Percentiles rank a stretch among this genome's conserved stretches.
Conservation (phyloP, 2,888 invertebrate species). For the Tolmerus cingulatus region DNA sequence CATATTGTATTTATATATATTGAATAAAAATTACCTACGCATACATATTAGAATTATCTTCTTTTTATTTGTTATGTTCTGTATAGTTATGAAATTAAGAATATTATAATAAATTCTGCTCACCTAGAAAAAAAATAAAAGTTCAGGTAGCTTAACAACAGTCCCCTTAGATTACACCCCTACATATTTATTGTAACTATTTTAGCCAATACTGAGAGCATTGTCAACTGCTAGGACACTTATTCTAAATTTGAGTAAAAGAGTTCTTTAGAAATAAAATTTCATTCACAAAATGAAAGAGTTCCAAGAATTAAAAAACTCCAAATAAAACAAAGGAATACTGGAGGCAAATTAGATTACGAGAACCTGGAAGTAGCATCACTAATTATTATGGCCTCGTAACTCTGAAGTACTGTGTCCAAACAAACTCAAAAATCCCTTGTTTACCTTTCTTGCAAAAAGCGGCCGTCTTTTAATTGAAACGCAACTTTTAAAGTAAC, state of each 20-base stretch:
- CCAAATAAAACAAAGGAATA: background rate
- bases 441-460: background rate
- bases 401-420: background rate
- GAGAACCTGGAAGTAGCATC: background rate
- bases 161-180: too few species aligned
- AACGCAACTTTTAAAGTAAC: background rate
- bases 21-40: too few species aligned
- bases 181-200: too few species aligned
- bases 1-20: too few species aligned
- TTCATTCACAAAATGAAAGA: background rate
- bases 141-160: too few species aligned
- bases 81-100: too few species aligned
- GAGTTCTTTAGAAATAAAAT: background rate
- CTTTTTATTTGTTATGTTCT: too few species aligned
- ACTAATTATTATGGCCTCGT: background rate
- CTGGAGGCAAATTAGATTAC: background rate
- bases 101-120: too few species aligned
- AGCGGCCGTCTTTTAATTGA: background rate
- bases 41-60: too few species aligned
- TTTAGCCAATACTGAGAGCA: background rate
- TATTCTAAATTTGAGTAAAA: background rate
- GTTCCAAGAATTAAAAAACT: background rate
- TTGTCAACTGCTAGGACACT: background rate
- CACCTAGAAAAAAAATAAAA: too few species aligned
- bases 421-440: background rate